Evolutionary conservation across 2,113 vertebrate species (phyloP).

Genomic region (Barnardius zonarius): DNA sequence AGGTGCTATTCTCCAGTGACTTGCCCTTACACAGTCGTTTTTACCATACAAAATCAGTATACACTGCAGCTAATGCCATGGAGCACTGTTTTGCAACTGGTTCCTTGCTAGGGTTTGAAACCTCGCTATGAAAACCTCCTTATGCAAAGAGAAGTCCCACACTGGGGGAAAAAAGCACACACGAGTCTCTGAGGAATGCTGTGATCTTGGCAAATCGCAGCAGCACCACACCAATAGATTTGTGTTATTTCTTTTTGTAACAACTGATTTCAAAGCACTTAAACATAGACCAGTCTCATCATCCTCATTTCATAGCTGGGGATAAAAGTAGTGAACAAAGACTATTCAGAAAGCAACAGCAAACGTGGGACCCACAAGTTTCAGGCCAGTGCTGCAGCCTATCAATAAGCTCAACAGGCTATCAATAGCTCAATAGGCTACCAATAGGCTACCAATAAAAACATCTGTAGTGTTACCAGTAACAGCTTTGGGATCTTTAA

Average conservation of each 20-base stretch:
- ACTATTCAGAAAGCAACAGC: neutral
- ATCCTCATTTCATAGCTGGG: neutral
- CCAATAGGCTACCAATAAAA: neutral
- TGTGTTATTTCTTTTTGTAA: neutral
- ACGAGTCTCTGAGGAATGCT: neutral
- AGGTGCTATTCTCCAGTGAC: neutral
- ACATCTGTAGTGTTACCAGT: neutral
- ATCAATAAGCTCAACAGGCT: neutral
- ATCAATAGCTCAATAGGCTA: too few species aligned
- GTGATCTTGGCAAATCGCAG: neutral
- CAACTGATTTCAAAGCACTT: neutral
- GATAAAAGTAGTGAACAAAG: neutral
- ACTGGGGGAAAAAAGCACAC: rapidly evolving
- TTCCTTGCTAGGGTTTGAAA: neutral
- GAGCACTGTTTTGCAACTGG: neutral
- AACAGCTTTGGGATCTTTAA: neutral
- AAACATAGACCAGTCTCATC: neutral
- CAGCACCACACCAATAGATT: rapidly evolving
- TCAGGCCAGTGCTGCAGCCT: neutral
- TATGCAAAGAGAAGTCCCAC: neutral
- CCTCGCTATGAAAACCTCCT: neutral
- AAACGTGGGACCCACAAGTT: neutral
- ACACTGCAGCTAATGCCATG: neutral
- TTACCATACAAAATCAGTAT: neutral
- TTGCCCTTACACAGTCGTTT: neutral